These are phyloP conservation scores for Dinothrombium tinctorium DNA, from an alignment of 1,140 invertebrate genomes.

Conservation along the genomic window DNA sequence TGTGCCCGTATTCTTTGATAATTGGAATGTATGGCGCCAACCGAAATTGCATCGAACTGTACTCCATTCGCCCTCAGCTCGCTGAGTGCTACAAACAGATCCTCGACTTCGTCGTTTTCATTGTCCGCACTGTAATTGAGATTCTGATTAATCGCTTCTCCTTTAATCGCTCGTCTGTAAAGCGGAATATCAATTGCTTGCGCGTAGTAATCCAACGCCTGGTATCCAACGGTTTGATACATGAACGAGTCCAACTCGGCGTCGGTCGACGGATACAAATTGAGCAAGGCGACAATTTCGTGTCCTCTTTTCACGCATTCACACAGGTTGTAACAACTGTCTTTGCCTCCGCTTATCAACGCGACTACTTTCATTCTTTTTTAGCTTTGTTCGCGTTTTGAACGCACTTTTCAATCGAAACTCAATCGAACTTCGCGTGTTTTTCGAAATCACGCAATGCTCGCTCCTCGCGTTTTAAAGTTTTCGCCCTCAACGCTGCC, in stretches of 20 bases:
- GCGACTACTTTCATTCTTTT: conserved; percentile 13
- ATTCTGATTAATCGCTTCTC: conserved; percentile 43
- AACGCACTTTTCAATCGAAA: conserved; percentile 1
- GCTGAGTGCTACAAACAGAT: conserved; percentile 61
- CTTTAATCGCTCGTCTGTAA: conserved; percentile 49
- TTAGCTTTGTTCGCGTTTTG: too few relatives aligned
- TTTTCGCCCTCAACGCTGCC: too few relatives aligned
- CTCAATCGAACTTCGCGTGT: not conserved
- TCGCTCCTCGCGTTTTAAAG: not conserved
- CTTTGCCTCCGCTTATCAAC: conserved; percentile 57
- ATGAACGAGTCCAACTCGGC: conserved; percentile 96
- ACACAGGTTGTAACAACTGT: conserved; percentile 97
- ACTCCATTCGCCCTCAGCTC: conserved; percentile 52
- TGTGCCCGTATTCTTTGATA: conserved; percentile 92
- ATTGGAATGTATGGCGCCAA: conserved; percentile 88
- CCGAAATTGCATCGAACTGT: conserved; percentile 68
- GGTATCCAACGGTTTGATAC: conserved; percentile 96
- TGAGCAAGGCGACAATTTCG: conserved; percentile 83
- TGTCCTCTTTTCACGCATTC: conserved; percentile 87
- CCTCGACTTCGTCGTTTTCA: conserved; percentile 93
- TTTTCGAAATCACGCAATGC: not conserved
- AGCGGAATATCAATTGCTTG: conserved; percentile 80
- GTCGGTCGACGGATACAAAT: conserved; percentile 49
- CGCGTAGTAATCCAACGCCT: conserved; percentile 70
- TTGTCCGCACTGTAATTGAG: conserved; percentile 53